Evolutionary conservation across 2,797 vertebrate species (phyloP), one percentile per base, ranked within the genome.

Genomic region (Cryptoprocta ferox): DNA sequence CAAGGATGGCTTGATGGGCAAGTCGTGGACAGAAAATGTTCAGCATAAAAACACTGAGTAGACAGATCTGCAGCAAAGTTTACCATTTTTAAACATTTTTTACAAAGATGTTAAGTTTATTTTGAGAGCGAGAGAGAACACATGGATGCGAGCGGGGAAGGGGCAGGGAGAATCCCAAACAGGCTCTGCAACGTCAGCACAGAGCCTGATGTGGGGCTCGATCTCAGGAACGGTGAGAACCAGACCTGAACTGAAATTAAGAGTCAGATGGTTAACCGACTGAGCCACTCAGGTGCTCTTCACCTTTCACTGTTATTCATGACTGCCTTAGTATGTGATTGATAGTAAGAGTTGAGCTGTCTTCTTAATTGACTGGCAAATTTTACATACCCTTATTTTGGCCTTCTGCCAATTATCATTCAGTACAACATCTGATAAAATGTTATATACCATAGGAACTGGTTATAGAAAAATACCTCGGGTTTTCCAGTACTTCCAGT

Each of bases 391-490:
- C 21, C n/a, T 85, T 53, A 70, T 76, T 45, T 63, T 53, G 18
- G 66, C 30, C 59, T 95, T 70, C 48, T 48, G 3, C 16, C 75
- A 19, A 42, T 39, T 68, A 37, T 56, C 30, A 63, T 65, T 91
- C 81, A 73, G 68, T 80, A 70, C 32, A 71, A 28, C 9, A 63
- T 45, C 42, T 78, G 50, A 76, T 73, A 85, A 75, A 89, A 89
- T 59, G 16, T 14, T 81, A 5, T 37, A 45, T 24, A 63, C 32
- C 50, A 45, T 1, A 90, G 50, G 68, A 92, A 71, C 4, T n/a
- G 61, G 19, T 37, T 19, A 78, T 4, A 71, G 11, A 81, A 86
- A 95, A 91, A 61, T 50, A 79, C 32, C 73, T 91, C 19, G 53
- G 32, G 30, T 45, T 96, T 88, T 65, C 30, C 63, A 63, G 18